phyloP scores from a whole-genome alignment of 1,140 invertebrate genomes.

The Pteromalus puparum region DNA sequence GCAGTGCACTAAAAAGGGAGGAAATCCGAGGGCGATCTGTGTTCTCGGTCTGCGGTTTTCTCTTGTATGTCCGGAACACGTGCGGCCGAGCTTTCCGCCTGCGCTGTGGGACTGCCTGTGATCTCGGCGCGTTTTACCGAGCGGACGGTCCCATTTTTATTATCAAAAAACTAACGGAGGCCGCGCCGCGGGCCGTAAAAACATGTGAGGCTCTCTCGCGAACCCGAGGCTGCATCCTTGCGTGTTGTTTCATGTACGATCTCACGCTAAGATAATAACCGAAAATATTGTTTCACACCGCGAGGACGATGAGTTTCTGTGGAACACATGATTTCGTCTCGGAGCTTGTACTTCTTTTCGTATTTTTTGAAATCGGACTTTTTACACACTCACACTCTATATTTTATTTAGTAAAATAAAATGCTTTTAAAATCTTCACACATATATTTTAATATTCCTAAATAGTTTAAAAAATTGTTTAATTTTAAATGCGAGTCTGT shows the following conservation, averaged over 20 bases:
- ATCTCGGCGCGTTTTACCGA: background rate
- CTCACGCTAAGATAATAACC: background rate
- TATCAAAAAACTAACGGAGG: constrained; percentile 46
- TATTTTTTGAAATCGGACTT: no score
- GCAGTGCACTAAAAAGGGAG: background rate
- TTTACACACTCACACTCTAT: no score
- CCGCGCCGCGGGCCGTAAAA: background rate
- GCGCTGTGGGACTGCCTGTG: constrained; percentile 28
- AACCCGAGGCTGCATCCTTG: background rate
- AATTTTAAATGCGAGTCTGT: no score
- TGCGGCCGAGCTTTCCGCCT: background rate
- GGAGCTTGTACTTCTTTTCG: background rate
- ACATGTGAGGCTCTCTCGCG: background rate
- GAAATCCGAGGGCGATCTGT: constrained; percentile 5
- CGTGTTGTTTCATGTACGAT: background rate
- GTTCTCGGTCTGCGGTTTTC: constrained; percentile 41
- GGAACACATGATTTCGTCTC: background rate
- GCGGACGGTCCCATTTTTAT: constrained; percentile 25
- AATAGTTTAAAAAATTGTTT: no score
- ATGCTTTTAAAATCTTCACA: no score
- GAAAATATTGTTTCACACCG: background rate
- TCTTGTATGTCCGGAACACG: constrained; percentile 29
- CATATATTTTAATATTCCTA: no score
- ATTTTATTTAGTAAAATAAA: no score
- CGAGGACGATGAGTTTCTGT: background rate